These are phyloP conservation scores for Bubo scandiacus DNA, from an alignment of 2,113 vertebrate genomes.

Conservation along the genomic window DNA sequence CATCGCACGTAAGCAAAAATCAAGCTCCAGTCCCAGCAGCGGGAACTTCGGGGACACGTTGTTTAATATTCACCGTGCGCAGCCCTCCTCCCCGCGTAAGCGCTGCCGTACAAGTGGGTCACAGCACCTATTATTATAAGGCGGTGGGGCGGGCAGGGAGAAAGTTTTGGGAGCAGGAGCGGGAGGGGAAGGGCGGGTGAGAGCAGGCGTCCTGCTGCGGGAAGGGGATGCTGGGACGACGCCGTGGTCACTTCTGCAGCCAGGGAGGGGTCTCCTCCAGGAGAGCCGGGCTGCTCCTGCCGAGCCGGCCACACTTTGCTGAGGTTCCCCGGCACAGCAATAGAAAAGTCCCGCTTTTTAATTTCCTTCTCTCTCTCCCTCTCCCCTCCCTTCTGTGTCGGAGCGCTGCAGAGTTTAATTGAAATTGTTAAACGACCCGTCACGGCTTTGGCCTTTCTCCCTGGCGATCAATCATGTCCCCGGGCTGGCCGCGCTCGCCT, in stretches of 20 bases:
- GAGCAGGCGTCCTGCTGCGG: neutral
- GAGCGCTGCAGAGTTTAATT: conserved; percentile 57
- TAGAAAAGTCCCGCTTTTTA: neutral
- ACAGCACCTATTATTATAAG: conserved; percentile 5
- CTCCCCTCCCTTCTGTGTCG: conserved; percentile 6
- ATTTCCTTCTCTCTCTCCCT: conserved; percentile 2
- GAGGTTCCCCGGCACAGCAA: neutral
- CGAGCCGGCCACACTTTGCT: neutral
- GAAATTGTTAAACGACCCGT: conserved; percentile 71
- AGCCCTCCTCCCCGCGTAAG: neutral
- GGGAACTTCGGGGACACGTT: conserved; percentile 37
- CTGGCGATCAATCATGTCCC: conserved; percentile 49
- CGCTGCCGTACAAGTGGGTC: conserved; percentile 48
- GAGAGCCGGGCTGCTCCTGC: neutral
- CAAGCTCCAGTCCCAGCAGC: conserved; percentile 31
- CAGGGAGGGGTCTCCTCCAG: neutral
- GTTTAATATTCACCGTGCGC: conserved; percentile 47
- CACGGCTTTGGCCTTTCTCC: conserved; percentile 67
- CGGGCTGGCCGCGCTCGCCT: conserved; percentile 21
- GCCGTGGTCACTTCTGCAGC: neutral
- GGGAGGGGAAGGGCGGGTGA: neutral
- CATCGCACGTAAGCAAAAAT: conserved; percentile 60
- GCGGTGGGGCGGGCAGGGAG: neutral
- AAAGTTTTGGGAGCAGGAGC: neutral
- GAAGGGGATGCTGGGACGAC: rapidly evolving